A percentile compares a stretch with the other conserved stretches of the same genome.
Conservation (phyloP, 2,888 invertebrate genomes). For the Aleiodes alternator region DNA sequence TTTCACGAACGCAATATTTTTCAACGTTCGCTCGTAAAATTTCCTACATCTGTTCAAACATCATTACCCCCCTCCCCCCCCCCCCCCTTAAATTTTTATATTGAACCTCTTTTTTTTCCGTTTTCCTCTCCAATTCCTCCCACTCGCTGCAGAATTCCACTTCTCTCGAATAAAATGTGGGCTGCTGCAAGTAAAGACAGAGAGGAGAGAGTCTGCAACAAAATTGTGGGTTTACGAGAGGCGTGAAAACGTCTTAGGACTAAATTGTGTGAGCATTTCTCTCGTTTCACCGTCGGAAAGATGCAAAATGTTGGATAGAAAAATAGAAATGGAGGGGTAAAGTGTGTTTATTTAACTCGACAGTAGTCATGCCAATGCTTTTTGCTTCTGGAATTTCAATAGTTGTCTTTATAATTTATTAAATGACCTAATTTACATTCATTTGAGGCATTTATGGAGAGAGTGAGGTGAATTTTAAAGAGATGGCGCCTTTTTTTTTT, state of each 20-base stretch:
- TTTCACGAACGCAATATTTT: neutral
- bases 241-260: conserved; percentile 49
- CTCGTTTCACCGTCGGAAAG: conserved; percentile 47
- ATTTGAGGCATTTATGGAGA: neutral
- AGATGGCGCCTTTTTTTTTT: neutral
- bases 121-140: neutral
- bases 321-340: neutral
- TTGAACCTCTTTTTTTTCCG: conserved; percentile 1
- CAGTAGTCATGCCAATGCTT: conserved; percentile 33
- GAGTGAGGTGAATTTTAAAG: neutral
- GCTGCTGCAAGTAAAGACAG: conserved; percentile 41
- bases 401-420: conserved; percentile 17
- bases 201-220: conserved; percentile 50
- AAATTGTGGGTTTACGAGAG: conserved; percentile 57
- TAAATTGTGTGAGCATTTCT: conserved; percentile 50
- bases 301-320: conserved; percentile 14
- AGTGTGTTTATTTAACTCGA: conserved; percentile 26
- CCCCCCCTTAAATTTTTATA: conserved; percentile 2
- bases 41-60: conserved; percentile 4
- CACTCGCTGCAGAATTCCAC: conserved; percentile 11
- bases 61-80: neutral
- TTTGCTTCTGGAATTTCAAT: conserved; percentile 49
- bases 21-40: neutral
- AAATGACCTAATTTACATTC: conserved; percentile 3
- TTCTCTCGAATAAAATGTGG: conserved; percentile 25